phyloP scores from a whole-genome alignment of 2,888 invertebrate species.

The Baronia brevicornis region DNA sequence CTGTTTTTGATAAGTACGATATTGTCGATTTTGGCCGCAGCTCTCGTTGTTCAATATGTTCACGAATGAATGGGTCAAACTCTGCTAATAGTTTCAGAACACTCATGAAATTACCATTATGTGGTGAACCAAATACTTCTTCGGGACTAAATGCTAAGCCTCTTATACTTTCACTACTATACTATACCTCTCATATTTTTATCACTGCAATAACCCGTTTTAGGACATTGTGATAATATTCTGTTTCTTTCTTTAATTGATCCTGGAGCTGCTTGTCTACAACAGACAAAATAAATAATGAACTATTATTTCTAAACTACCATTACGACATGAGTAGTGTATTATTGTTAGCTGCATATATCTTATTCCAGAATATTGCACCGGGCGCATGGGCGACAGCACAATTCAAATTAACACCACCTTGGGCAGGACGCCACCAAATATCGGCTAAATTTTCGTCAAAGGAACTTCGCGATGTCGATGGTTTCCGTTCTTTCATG shows the following conservation, averaged over 20 bases:
- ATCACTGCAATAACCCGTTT: slow-evolving; percentile 15
- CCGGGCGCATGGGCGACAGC: slow-evolving; percentile 83
- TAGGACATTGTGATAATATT: no score
- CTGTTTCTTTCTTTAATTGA: slow-evolving; percentile 16
- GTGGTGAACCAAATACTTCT: slow-evolving; percentile 15
- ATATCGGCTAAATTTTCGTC: slow-evolving; percentile 91
- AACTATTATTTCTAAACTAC: background rate
- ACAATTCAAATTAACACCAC: slow-evolving; percentile 85
- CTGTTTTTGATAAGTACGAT: no score
- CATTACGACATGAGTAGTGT: background rate
- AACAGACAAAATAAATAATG: slow-evolving; percentile 14
- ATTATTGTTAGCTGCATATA: background rate
- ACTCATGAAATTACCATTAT: slow-evolving; percentile 13
- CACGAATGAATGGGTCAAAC: slow-evolving; percentile 13
- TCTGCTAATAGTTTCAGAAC: slow-evolving; percentile 13
- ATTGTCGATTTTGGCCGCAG: slow-evolving; percentile 15
- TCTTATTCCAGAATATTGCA: slow-evolving; percentile 62
- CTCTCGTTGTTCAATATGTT: slow-evolving; percentile 15
- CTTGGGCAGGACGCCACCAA: slow-evolving; percentile 85
- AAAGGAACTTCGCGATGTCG: slow-evolving; percentile 91
- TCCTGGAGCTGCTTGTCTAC: slow-evolving; percentile 15
- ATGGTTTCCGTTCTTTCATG: slow-evolving; percentile 87
- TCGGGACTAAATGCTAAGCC: slow-evolving; percentile 17
- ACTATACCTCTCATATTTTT: slow-evolving; percentile 7
- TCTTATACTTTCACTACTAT: slow-evolving; percentile 13